These are phyloP conservation scores for Phyllotreta cruciferae DNA, from an alignment of 2,888 invertebrate genomes.

Conservation along the genomic window DNA sequence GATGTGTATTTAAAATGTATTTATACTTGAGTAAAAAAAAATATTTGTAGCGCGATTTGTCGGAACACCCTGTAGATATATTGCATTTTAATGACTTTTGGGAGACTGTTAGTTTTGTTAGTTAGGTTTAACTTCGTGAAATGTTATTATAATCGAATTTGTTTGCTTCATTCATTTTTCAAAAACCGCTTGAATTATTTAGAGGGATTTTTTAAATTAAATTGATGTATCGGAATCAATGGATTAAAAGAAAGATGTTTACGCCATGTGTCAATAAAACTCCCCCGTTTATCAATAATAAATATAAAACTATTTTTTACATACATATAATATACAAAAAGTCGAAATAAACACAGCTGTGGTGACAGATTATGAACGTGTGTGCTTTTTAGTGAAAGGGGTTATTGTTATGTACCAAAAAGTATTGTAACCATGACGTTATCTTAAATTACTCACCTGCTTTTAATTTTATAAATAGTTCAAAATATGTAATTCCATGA, in stretches of 20 bases:
- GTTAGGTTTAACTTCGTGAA: no score
- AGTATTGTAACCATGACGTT: constrained; percentile 25
- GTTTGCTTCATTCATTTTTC: no score
- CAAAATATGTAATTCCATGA: background rate
- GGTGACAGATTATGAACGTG: constrained; percentile 35
- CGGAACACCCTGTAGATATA: no score
- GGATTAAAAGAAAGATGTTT: constrained; percentile 14
- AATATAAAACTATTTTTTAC: constrained; percentile 39
- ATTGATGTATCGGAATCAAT: no score
- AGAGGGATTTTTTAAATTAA: no score
- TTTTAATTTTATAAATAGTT: constrained; percentile 3
- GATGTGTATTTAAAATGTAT: no score
- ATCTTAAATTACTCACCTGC: constrained; percentile 27
- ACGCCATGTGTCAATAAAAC: constrained; percentile 33
- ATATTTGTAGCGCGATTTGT: no score
- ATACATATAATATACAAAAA: constrained; percentile 37
- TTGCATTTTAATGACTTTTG: no score
- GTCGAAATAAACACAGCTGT: constrained; percentile 41
- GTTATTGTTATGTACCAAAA: constrained; percentile 36
- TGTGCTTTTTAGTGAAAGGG: constrained; percentile 37
- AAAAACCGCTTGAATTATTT: no score
- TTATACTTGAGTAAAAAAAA: no score
- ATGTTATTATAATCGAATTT: no score
- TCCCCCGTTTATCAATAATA: constrained; percentile 38
- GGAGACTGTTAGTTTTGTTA: no score